phyloP scores from a whole-genome alignment of 2,797 vertebrate genomes.

The Diglossa cyanea region DNA sequence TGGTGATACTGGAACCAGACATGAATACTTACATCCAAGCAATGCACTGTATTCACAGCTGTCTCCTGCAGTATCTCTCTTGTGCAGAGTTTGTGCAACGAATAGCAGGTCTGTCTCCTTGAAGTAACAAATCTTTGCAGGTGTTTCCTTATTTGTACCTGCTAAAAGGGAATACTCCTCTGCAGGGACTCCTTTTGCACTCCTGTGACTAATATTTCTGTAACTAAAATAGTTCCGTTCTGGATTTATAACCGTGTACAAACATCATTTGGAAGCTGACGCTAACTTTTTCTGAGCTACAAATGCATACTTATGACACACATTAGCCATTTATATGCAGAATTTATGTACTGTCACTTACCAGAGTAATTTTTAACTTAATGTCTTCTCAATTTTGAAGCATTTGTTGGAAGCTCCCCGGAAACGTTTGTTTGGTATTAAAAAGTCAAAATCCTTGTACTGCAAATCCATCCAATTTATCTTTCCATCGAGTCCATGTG shows the following conservation, averaged over 20 bases:
- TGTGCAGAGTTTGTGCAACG: constrained; percentile 74
- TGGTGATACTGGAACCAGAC: constrained; percentile 78
- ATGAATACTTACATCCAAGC: constrained; percentile 74
- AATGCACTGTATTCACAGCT: constrained; percentile 78
- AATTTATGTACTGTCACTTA: constrained; percentile 43
- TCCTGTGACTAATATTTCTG: constrained; percentile 76
- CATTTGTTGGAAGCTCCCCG: neutral
- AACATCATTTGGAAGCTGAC: constrained; percentile 56
- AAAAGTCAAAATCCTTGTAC: neutral
- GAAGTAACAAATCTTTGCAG: constrained; percentile 75
- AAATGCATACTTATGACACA: constrained; percentile 60
- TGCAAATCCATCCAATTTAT: neutral
- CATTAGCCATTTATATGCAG: constrained; percentile 54
- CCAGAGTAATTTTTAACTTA: constrained; percentile 20
- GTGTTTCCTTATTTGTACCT: constrained; percentile 71
- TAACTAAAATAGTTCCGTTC: constrained; percentile 58
- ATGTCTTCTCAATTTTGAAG: constrained; percentile 10
- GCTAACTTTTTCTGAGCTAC: constrained; percentile 68
- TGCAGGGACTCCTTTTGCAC: constrained; percentile 76
- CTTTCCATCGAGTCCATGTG: neutral
- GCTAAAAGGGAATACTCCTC: constrained; percentile 73
- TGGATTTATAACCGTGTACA: constrained; percentile 69
- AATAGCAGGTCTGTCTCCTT: constrained; percentile 71
- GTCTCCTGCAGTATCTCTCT: constrained; percentile 73
- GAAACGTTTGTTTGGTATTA: constrained; percentile 32